Evolutionary conservation across 2,888 invertebrate species (phyloP).

Genomic region (Sphinx pinastri): DNA sequence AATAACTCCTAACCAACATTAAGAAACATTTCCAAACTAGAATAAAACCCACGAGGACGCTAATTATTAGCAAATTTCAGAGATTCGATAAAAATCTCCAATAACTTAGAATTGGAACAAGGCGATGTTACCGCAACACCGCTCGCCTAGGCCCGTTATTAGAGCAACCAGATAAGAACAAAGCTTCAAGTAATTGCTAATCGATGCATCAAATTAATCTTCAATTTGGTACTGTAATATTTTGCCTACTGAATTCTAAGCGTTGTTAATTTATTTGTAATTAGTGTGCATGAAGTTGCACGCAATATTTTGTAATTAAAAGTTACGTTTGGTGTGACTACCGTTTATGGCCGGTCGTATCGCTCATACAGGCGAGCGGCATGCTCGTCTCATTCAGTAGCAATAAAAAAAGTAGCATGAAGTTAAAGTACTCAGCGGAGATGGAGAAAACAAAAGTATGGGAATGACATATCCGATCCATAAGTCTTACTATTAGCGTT

Average conservation of each 20-base stretch:
- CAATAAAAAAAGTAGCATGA: too few species aligned
- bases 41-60: conserved; percentile 17
- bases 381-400: too few species aligned
- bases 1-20: neutral
- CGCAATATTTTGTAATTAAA: too few species aligned
- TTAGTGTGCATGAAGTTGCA: too few species aligned
- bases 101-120: conserved; percentile 61
- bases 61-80: conserved; percentile 44
- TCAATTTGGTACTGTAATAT: neutral
- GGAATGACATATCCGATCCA: too few species aligned
- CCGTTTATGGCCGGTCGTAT: too few species aligned
- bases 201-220: conserved; percentile 44
- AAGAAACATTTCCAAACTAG: neutral
- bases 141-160: conserved; percentile 56
- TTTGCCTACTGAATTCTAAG: neutral
- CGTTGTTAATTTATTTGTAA: neutral
- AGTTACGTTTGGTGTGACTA: too few species aligned
- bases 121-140: conserved; percentile 53
- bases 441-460: too few species aligned
- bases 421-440: too few species aligned
- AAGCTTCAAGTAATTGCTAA: conserved; percentile 41
- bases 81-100: conserved; percentile 55
- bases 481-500: too few species aligned
- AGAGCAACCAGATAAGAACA: conserved; percentile 61
- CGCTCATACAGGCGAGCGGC: too few species aligned